Conservation (phyloP, 2,888 invertebrate genomes). For the Melikaiella ostensackeni region DNA sequence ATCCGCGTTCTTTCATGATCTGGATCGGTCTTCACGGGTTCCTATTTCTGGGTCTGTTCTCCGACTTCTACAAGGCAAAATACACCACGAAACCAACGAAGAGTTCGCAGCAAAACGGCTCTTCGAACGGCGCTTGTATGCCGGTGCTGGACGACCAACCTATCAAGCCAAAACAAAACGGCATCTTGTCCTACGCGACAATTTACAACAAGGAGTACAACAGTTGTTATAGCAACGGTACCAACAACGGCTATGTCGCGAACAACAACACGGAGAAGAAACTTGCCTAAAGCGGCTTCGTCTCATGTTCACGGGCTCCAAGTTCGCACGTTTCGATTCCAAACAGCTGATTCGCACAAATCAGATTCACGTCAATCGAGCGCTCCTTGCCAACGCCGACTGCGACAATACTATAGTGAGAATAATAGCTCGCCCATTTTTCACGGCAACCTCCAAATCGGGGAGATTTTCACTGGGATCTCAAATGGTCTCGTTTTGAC, state of each 20-base stretch:
- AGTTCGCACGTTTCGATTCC: constrained; percentile 22
- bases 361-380: constrained; percentile 36
- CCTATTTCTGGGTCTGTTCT: constrained; percentile 95
- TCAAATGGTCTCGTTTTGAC: neutral
- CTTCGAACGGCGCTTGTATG: constrained; percentile 82
- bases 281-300: constrained; percentile 65
- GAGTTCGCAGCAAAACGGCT: constrained; percentile 59
- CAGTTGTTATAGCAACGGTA: constrained; percentile 82
- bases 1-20: constrained; percentile 93
- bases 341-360: constrained; percentile 38
- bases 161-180: constrained; percentile 69
- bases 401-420: constrained; percentile 30
- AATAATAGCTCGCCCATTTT: constrained; percentile 1
- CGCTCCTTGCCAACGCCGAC: constrained; percentile 40
- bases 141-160: constrained; percentile 82
- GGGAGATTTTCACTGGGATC: neutral
- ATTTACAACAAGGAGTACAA: constrained; percentile 80
- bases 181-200: constrained; percentile 77
- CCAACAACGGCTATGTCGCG: constrained; percentile 82
- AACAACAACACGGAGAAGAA: constrained; percentile 75
- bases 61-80: constrained; percentile 94
- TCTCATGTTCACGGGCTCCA: constrained; percentile 34
- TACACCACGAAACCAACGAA: constrained; percentile 78
- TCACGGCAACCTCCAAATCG: neutral
- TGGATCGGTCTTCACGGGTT: constrained; percentile 97